These are phyloP conservation scores for Pecten maximus DNA, from an alignment of 2,888 invertebrate genomes.

Conservation along the genomic window DNA sequence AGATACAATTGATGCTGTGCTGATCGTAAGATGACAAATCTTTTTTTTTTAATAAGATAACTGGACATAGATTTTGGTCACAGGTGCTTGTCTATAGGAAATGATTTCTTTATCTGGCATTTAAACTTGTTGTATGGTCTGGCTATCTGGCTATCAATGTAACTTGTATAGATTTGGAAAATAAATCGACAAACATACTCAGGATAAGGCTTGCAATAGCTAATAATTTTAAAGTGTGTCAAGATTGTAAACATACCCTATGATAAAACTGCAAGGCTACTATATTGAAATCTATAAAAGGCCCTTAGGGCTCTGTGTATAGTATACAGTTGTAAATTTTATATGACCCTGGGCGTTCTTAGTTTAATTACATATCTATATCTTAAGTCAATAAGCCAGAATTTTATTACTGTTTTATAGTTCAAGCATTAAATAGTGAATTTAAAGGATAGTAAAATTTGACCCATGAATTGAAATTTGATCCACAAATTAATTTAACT, in stretches of 20 bases:
- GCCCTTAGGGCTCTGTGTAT: background rate
- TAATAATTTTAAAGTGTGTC: conserved; percentile 22
- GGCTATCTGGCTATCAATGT: background rate
- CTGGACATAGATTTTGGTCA: background rate
- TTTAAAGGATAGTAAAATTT: background rate
- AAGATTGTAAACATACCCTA: background rate
- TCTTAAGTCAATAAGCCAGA: background rate
- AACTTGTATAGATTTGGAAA: background rate
- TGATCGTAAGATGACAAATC: background rate
- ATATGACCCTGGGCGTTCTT: background rate
- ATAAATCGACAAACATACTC: conserved; percentile 14
- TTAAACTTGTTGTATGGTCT: conserved; percentile 18
- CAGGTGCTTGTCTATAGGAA: background rate
- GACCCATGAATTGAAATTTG: background rate
- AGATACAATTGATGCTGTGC: background rate
- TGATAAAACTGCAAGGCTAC: background rate
- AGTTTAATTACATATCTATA: background rate
- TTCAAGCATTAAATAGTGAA: background rate
- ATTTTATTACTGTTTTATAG: background rate
- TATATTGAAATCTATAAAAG: background rate
- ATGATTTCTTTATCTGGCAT: conserved; percentile 28
- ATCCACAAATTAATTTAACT: no score
- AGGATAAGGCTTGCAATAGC: conserved; percentile 3
- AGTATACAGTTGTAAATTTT: background rate
- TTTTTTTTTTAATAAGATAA: background rate